These are phyloP conservation scores for Bombus difficillimus DNA, from an alignment of 1,140 invertebrate genomes.

Conservation along the genomic window DNA sequence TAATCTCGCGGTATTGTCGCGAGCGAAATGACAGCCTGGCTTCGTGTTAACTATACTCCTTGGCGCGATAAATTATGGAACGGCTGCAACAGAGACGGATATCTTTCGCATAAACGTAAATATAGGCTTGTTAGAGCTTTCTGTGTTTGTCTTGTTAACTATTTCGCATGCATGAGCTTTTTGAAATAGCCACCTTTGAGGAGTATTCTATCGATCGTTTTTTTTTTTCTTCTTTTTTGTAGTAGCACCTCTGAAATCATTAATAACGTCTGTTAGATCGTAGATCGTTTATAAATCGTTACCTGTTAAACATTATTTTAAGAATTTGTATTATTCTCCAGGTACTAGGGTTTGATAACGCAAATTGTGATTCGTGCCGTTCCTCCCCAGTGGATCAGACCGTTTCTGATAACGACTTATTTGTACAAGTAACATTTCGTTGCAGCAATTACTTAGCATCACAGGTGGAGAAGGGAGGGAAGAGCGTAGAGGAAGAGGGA, in stretches of 20 bases:
- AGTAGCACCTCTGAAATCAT: background rate
- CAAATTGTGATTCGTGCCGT: background rate
- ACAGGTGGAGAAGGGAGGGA: too few species aligned
- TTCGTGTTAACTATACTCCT: background rate
- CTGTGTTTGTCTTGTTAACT: constrained; percentile 8
- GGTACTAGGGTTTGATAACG: too few species aligned
- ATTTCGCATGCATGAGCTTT: background rate
- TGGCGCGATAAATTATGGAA: constrained; percentile 36
- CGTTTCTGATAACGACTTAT: background rate
- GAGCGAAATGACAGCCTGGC: background rate
- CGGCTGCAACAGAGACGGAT: background rate
- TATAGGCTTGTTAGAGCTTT: background rate
- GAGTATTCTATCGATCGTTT: too few species aligned
- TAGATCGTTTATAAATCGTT: background rate
- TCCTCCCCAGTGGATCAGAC: background rate
- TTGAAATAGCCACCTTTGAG: background rate
- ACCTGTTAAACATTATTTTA: background rate
- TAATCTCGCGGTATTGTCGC: constrained; percentile 25
- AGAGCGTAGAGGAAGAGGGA: background rate
- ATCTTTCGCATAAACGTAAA: constrained; percentile 9
- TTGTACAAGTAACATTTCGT: constrained; percentile 39
- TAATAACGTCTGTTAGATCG: background rate
- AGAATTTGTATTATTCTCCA: background rate
- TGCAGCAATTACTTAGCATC: constrained; percentile 56
- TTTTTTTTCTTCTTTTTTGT: too few species aligned